Conservation (phyloP, 2,113 vertebrate genomes). For the Leucopsar rothschildi region DNA sequence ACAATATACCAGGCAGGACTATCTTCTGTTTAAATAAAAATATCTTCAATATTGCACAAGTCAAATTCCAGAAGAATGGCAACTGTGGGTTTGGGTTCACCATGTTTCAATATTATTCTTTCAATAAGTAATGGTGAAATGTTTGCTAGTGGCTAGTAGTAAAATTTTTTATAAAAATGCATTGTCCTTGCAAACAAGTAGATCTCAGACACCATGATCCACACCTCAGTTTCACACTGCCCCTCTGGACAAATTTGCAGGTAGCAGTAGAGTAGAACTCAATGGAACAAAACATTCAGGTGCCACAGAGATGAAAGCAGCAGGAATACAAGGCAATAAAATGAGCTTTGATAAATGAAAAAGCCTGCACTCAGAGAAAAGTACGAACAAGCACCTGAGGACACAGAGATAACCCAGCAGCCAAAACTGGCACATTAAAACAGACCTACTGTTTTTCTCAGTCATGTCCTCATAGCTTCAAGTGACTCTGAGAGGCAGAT, state of each 20-base stretch:
- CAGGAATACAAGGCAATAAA: background rate
- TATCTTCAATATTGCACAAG: background rate
- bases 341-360: background rate
- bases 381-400: accelerated
- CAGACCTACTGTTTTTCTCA: background rate
- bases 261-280: background rate
- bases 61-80: accelerated
- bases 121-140: background rate
- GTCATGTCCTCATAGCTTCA: background rate
- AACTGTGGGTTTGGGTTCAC: background rate
- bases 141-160: background rate
- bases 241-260: background rate
- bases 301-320: background rate
- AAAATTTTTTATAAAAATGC: background rate
- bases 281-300: background rate
- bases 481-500: background rate
- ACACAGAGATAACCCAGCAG: background rate
- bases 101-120: background rate
- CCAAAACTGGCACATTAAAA: background rate
- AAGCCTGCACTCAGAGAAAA: background rate
- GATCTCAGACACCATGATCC: background rate
- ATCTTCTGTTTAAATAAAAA: background rate
- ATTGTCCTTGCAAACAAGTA: background rate
- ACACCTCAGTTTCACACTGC: background rate
- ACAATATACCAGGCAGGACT: background rate